Base-by-base conservation (phyloP, 2,888 invertebrate species). In the Podabrus alpinus region DNA sequence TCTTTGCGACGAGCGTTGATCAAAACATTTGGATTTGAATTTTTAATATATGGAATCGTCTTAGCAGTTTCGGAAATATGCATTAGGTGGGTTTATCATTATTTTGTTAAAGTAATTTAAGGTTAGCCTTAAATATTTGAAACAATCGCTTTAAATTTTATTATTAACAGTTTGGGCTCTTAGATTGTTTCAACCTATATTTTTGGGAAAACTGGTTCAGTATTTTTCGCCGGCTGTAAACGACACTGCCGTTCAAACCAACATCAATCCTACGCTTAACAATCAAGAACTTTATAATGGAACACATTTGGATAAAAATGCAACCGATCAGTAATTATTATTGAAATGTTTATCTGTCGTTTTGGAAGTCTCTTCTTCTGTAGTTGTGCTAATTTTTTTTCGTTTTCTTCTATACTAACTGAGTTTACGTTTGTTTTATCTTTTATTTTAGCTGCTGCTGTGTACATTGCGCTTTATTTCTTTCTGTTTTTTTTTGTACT, bases 141-240 rank as follows among this genome's bases (percentile, higher is more conserved):
- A n/a, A 5, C 45, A 19, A 64, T 19, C 16, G 62, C 21, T 19
- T 19, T n/a, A 64, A 19, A 64, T 21, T 64, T n/a, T 19, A 76
- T 76, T 72, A 72, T 78, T 77, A 80, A 74, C 70, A 77, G 78
- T 80, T 79, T 79, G 78, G 77, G 68, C 72, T 78, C 78, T 78
- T 85, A 92, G 92, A 86, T 89, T 92, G 84, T 89, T 90, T 82
- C 92, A 93, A 85, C 92, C 92, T 25, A 84, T 92, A 78, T 91
- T 92, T 83, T 86, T 92, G 81, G 92, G 91, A 60, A 87, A 90
- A 74, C 84, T 92, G 78, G 88, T 93, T 77, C 88, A 89, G 73
- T 90, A 90, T 85, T 92, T 90, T 86, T 88, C 82, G 45, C 81
- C 82, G 86, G 80, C 88, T 29, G n/a, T 24, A 68, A 72, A 68